Conservation (phyloP, 35 echinoderm and acorn worm species). For the Heliocidaris erythrogramma region DNA sequence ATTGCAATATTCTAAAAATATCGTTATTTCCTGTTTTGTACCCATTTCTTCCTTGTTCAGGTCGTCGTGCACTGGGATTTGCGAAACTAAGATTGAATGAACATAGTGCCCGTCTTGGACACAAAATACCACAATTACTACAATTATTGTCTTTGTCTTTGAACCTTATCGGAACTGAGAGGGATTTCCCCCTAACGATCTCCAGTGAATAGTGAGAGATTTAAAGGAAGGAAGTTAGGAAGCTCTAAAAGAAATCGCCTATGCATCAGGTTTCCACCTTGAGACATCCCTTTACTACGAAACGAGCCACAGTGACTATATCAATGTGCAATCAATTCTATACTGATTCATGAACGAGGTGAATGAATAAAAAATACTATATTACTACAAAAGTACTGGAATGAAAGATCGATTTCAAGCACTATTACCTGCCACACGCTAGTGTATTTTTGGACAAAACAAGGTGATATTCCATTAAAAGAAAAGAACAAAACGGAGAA, state of each 20-base stretch:
- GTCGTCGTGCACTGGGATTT: not conserved
- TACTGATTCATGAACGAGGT: not conserved
- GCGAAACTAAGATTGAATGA: not conserved
- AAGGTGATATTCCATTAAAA: no score
- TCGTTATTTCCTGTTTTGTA: not conserved
- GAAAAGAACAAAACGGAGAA: no score
- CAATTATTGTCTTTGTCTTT: not conserved
- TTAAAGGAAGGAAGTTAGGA: not conserved
- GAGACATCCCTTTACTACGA: not conserved
- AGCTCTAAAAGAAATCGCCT: not conserved
- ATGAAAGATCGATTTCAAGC: not conserved
- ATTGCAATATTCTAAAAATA: no score
- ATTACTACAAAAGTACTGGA: not conserved
- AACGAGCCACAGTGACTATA: not conserved
- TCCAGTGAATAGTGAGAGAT: no score
- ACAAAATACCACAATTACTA: not conserved
- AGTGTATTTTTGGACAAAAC: not conserved
- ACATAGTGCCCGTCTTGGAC: not conserved
- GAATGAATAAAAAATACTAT: not conserved
- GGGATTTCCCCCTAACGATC: not conserved
- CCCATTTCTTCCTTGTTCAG: not conserved
- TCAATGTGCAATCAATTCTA: not conserved
- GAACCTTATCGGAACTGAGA: not conserved
- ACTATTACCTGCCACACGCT: not conserved
- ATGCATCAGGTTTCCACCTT: not conserved